Evolutionary conservation across 2,797 vertebrate species (phyloP).

Genomic region (Hippoglossus hippoglossus): DNA sequence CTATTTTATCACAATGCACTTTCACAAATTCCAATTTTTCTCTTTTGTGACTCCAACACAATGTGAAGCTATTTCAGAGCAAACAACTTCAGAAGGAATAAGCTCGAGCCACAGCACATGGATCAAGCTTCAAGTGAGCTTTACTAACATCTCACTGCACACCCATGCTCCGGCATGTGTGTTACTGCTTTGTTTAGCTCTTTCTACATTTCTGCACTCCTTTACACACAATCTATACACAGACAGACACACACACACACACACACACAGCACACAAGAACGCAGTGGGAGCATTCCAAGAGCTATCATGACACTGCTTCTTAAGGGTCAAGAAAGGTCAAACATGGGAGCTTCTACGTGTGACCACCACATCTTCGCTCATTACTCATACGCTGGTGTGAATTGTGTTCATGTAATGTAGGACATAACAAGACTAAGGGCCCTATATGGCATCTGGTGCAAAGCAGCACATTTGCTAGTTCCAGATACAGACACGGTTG

Average conservation of each 20-base stretch:
- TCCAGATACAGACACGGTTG: too few species aligned
- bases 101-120: not conserved
- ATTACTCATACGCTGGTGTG: not conserved
- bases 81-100: conserved; percentile 31
- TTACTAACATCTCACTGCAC: not conserved
- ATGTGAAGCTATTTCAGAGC: conserved; percentile 37
- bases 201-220: conserved; percentile 13
- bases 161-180: not conserved
- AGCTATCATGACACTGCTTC: not conserved
- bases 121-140: conserved; percentile 1
- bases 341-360: too few species aligned
- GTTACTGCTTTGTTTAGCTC: not conserved
- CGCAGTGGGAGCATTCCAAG: not conserved
- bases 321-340: not conserved
- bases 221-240: not conserved
- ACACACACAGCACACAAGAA: not conserved
- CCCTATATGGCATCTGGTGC: not conserved
- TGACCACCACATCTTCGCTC: not conserved
- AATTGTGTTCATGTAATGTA: not conserved
- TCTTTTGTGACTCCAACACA: conserved; percentile 32
- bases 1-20: conserved; percentile 45
- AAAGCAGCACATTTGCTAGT: not conserved
- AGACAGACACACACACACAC: not conserved
- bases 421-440: not conserved
- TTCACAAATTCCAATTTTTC: conserved; percentile 44